Percentiles rank a stretch among this genome's conserved stretches.
phyloP scores from a whole-genome alignment of 2,888 invertebrate species.

The Lasiommata megera region DNA sequence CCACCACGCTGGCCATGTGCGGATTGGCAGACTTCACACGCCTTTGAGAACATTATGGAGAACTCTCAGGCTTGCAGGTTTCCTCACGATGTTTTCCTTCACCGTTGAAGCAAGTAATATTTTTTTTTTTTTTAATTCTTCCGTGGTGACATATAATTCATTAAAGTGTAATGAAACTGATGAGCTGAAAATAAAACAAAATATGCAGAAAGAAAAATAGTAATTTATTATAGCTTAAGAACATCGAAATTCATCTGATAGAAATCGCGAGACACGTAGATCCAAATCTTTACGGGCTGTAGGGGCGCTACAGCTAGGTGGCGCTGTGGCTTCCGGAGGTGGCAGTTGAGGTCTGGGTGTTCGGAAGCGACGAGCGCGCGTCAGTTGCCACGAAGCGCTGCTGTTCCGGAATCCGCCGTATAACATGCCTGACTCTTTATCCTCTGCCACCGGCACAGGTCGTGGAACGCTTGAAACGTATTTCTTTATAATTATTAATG shows the following conservation, averaged over 20 bases:
- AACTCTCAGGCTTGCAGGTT: too few species aligned
- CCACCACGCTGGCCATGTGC: too few species aligned
- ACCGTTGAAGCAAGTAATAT: too few species aligned
- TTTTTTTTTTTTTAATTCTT: too few species aligned
- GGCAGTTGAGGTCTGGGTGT: conserved; percentile 53
- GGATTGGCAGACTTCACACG: too few species aligned
- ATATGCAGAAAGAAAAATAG: too few species aligned
- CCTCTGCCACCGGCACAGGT: conserved; percentile 52
- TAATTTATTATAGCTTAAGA: neutral
- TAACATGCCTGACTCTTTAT: conserved; percentile 46
- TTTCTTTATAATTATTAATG: too few species aligned
- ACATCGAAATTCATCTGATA: conserved; percentile 30
- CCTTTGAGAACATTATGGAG: too few species aligned
- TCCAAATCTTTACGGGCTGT: conserved; percentile 62
- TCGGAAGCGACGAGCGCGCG: conserved; percentile 64
- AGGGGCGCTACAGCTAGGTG: conserved; percentile 57
- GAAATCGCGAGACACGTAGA: conserved; percentile 46
- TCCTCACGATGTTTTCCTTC: too few species aligned
- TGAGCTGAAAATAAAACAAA: too few species aligned
- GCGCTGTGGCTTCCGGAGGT: conserved; percentile 55
- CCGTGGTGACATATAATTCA: too few species aligned
- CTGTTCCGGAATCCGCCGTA: conserved; percentile 53
- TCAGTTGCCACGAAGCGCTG: conserved; percentile 65
- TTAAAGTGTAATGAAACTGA: too few species aligned
- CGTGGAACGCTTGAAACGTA: conserved; percentile 53